Evolutionary conservation across 2,888 invertebrate genomes (phyloP).

Genomic region (Standfussiana lucernea): DNA sequence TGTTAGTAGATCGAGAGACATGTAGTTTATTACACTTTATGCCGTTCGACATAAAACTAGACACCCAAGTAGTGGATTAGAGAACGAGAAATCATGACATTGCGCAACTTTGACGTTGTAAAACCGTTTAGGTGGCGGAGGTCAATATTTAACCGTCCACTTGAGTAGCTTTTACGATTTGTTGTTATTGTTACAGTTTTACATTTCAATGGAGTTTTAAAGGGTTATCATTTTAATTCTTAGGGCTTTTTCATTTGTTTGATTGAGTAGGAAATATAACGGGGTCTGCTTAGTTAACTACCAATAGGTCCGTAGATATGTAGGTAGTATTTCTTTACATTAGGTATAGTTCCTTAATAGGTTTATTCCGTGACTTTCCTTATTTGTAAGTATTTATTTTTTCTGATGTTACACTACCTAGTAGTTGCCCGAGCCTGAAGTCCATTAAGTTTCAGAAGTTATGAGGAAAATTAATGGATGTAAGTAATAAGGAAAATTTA

Average conservation of each 20-base stretch:
- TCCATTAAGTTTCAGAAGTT: no score
- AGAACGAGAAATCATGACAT: slow-evolving; percentile 79
- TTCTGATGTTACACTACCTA: no score
- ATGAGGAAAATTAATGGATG: no score
- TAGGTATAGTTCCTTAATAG: no score
- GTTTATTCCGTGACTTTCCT: no score
- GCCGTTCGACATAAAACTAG: slow-evolving; percentile 85
- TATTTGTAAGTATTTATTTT: no score
- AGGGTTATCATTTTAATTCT: slow-evolving; percentile 68
- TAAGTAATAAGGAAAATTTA: no score
- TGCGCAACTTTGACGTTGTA: slow-evolving; percentile 77
- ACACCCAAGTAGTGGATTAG: slow-evolving; percentile 89
- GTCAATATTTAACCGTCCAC: slow-evolving; percentile 84
- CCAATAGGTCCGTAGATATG: not conserved
- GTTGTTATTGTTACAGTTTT: slow-evolving; percentile 85
- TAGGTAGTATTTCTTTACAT: no score
- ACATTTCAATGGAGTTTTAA: slow-evolving; percentile 74
- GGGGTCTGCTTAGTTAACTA: not conserved
- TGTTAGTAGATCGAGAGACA: slow-evolving; percentile 73
- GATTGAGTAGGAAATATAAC: slow-evolving; percentile 43
- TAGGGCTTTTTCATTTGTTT: slow-evolving; percentile 46
- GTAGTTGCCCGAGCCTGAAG: no score
- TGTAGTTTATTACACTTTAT: slow-evolving; percentile 85
- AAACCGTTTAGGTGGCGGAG: slow-evolving; percentile 75
- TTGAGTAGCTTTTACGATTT: slow-evolving; percentile 84